Evolutionary conservation across 2,888 invertebrate species (phyloP).

Genomic region (Ectropis crepuscularia): DNA sequence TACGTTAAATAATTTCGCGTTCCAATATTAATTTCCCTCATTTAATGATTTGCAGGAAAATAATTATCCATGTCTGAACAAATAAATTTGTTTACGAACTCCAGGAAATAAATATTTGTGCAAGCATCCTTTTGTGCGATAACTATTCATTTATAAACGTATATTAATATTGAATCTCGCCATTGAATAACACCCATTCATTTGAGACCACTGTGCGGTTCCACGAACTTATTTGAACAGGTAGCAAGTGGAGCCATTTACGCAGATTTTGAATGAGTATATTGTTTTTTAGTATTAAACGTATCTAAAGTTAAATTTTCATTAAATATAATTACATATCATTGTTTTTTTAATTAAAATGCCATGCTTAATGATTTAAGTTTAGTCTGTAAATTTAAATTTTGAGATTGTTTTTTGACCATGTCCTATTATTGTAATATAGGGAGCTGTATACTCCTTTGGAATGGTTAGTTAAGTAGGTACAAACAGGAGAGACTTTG

Average conservation of each 20-base stretch:
- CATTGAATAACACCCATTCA: constrained; percentile 15
- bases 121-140: constrained; percentile 23
- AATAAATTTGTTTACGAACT: constrained; percentile 6
- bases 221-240: not conserved
- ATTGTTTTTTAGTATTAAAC: too few species aligned
- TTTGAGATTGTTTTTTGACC: too few species aligned
- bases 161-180: constrained; percentile 25
- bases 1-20: too few species aligned
- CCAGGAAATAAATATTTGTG: constrained; percentile 21
- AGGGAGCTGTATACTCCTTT: too few species aligned
- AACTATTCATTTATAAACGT: constrained; percentile 25
- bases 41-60: not conserved
- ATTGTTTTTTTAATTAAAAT: too few species aligned
- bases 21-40: not conserved
- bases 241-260: not conserved
- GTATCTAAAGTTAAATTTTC: too few species aligned
- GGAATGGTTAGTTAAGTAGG: too few species aligned
- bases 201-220: not conserved
- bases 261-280: not conserved
- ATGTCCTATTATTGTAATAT: too few species aligned
- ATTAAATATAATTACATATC: too few species aligned
- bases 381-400: too few species aligned
- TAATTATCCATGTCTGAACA: constrained; percentile 1
- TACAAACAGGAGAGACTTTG: too few species aligned
- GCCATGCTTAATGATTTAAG: too few species aligned